Evolutionary conservation across 1,140 invertebrate genomes (phyloP), one percentile per base, ranked within the genome.

Genomic region (Ceratina calcarata): DNA sequence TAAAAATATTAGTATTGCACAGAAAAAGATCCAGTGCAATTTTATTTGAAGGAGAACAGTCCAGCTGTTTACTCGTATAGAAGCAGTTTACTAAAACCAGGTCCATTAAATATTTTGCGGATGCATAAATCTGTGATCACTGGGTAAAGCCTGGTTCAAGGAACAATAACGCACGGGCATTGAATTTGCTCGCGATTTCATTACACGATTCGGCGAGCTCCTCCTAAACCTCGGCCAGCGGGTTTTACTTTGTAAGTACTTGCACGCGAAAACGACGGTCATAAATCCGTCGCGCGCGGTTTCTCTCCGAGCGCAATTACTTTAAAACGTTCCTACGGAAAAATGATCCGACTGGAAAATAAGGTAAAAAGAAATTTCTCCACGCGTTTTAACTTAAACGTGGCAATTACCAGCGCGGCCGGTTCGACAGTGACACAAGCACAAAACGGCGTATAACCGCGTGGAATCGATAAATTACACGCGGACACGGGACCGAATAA

Each of bases 381-480:
- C 37, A 13, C 24, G 66, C 57, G 66, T n/a, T 77, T 77, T 70
- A 70, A 70, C n/a, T 77, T 77, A 77, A 77, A 61, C 53, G 66
- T 15, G 32, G 66, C 75, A 77, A 77, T 77, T 77, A 77, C 67
- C 24, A 57, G 18, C 55, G 55, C 55, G 75, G 37, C 57, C 37
- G 37, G 75, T 49, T 51, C 66, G 75, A 77, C 75, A 77, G 75
- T 77, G 75, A 77, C 75, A 77, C 69, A 77, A 70, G 70, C 66
- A 37, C 66, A 70, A 77, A 77, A 77, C 66, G 66, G 18, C 10
- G 67, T 70, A 77, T 77, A 57, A 61, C 0, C 67, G 13, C 49
- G 37, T 45, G 75, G 57, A 51, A 70, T 77, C 75, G 75, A 77
- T 77, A 77, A 77, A 77, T 77, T 61, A 77, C 66, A 51, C 74